Base-by-base conservation (phyloP, 2,797 vertebrate genomes). In the Steatocranus sp. region DNA sequence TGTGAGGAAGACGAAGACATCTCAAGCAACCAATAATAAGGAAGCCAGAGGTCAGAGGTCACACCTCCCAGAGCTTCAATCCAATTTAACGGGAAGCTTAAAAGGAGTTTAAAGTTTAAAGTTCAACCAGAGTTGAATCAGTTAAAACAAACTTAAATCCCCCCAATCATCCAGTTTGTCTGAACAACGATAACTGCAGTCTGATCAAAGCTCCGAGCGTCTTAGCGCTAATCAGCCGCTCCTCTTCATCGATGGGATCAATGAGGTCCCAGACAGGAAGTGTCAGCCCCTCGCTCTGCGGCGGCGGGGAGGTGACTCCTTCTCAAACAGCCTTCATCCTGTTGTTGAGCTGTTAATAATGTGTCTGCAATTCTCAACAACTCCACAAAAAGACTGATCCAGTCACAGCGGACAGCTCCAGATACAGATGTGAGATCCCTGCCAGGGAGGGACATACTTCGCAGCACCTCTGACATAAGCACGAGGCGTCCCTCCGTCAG, bases 31-130 rank as follows among this genome's bases (percentile, higher is more conserved):
- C 32, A 15, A 36, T 34, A 32, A 56, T 1, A 76, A 82, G 79
- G 76, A 86, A 81, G 46, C 66, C 8, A 0, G 34, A 20, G 89
- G 46, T 82, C 75, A 83, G 58, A 85, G 91, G 87, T 86, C 83
- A 8, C 11, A 5, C 14, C 76, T n/a, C 41, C 50, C 18, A 43
- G 70, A 88, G 83, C 80, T 82, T 27, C 50, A 76, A 27, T 41
- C 78, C 49, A 63, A 79, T 32, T 25, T 1, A 83, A 46, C 78
- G 46, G 85, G 83, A 89, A 87, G 89, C 81, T 87, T 80, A 77
- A 49, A 63, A 53, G 76, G 79, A 78, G 8, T 85, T 83, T 58
- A 85, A 76, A 76, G 85, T 79, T 87, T 58, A 85, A 76, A 76
- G 85, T 82, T 87, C 78, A 88, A 20, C 5, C 50, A 20, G 12